Percentiles rank a stretch among this genome's conserved stretches.
Conservation (phyloP, 1,140 invertebrate species). For the Ephestia elutella region DNA sequence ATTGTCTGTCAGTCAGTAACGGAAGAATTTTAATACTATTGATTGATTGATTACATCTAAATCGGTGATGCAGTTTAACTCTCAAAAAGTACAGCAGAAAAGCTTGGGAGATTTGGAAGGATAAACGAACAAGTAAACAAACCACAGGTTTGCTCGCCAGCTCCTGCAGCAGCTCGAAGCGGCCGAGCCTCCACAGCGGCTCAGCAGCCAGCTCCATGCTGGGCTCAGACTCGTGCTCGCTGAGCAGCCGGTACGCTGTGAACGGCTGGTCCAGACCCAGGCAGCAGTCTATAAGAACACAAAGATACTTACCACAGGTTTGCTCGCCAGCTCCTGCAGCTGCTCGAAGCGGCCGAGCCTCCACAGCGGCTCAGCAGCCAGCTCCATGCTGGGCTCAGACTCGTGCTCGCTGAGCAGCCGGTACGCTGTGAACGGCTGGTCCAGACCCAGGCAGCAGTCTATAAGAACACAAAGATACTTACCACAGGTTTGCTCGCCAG, state of each 20-base stretch:
- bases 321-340: conserved; percentile 77
- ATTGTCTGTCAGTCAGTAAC: no score
- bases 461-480: conserved; percentile 68
- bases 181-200: conserved; percentile 89
- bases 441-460: conserved; percentile 83
- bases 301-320: conserved; percentile 53
- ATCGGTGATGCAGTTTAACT: no score
- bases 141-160: conserved; percentile 73
- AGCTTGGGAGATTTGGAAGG: no score
- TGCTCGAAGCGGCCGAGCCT: conserved; percentile 87
- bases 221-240: conserved; percentile 75
- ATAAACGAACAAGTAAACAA: no score
- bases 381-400: conserved; percentile 73
- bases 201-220: conserved; percentile 83
- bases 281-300: conserved; percentile 82
- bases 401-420: conserved; percentile 78
- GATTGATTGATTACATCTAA: no score
- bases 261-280: conserved; percentile 84
- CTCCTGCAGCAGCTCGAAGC: conserved; percentile 85
- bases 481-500: conserved; percentile 73
- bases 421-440: conserved; percentile 83
- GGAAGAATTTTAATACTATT: no score
- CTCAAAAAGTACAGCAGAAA: no score
- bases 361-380: conserved; percentile 91
- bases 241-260: conserved; percentile 78